Base-by-base conservation (phyloP, 2,797 vertebrate genomes). In the Spheniscus humboldti region DNA sequence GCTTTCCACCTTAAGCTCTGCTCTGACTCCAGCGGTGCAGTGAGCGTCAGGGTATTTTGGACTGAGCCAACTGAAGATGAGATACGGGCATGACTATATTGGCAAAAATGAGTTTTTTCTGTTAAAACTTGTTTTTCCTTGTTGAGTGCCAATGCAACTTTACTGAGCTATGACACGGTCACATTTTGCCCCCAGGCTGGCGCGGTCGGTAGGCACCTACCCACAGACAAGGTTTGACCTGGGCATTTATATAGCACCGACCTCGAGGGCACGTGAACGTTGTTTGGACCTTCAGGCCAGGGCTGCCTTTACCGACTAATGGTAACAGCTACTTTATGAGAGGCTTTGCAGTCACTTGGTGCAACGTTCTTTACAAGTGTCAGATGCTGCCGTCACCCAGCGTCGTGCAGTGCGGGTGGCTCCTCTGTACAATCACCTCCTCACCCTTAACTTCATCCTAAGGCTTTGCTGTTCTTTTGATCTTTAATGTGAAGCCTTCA, bases 1-100 rank as follows among this genome's bases (percentile, higher is more conserved):
- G 27, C 25, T 27, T 35, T 27, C 25, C 8, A 5, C 35, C 52
- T 25, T 41, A 19, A 18, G 59, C 85, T 48, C 48, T 13, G 57
- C 62, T 30, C 30, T 11, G 18, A 2, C 66, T 6, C 0, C 6
- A 19, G 39, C 2, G 6, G n/a, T 23, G 64, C 5, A 1, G 7
- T 3, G 53, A 30, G 20, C 35, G 7, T 24, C 16, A 1, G 62
- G 55, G 20, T 16, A 2, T 17, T 45, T 37, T 19, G 68, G 33
- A 7, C 11, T 45, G 37, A 53, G 53, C 22, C 37, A 43, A 2
- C 15, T 16, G 28, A 33, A 37, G 47, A 15, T 28, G 63, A 28
- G 37, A 15, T 10, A 5, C 1, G 8, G 59, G 18, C 43, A 7
- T 6, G 25, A 11, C 35, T 12, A 1, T 35, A 37, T 19, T 5